Percentiles rank a stretch among this genome's conserved stretches.
phyloP scores from a whole-genome alignment of 2,113 vertebrate genomes.

The Grus americana region DNA sequence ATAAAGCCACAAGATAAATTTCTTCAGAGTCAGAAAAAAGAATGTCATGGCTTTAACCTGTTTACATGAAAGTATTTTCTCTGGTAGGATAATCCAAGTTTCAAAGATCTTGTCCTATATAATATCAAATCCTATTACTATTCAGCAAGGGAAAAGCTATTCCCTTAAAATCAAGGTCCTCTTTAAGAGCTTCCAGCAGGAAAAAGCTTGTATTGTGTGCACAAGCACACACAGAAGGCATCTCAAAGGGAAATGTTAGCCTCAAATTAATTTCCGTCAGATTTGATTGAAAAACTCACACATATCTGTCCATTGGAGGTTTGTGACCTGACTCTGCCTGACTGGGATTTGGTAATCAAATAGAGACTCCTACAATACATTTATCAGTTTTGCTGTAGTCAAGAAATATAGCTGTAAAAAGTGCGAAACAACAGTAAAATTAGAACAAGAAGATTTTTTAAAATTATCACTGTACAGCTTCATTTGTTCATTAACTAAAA shows the following conservation, averaged over 20 bases:
- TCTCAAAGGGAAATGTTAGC: conserved; percentile 62
- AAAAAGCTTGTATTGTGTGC: conserved; percentile 37
- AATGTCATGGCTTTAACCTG: conserved; percentile 26
- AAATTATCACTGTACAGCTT: neutral
- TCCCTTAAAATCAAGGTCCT: conserved; percentile 47
- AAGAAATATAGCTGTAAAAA: conserved; percentile 31
- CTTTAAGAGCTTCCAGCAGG: conserved; percentile 35
- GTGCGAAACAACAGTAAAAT: neutral
- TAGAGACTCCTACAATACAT: conserved; percentile 23
- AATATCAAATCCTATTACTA: conserved; percentile 60
- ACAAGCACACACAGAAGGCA: conserved; percentile 28
- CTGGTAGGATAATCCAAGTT: conserved; percentile 50
- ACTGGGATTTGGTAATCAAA: conserved; percentile 65
- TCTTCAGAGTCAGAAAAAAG: conserved; percentile 13
- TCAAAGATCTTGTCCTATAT: conserved; percentile 60
- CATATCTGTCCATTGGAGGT: conserved; percentile 53
- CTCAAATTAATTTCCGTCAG: conserved; percentile 72
- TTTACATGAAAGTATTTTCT: conserved; percentile 51
- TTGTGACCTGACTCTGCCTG: conserved; percentile 52
- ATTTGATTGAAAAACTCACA: conserved; percentile 66
- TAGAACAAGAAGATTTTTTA: neutral
- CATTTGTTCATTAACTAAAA: neutral
- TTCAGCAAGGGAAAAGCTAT: conserved; percentile 50
- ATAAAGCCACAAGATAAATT: conserved; percentile 37
- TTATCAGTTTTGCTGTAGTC: conserved; percentile 19